Evolutionary conservation across 2,797 vertebrate species (phyloP).

Genomic region (Tenualosa ilisha): DNA sequence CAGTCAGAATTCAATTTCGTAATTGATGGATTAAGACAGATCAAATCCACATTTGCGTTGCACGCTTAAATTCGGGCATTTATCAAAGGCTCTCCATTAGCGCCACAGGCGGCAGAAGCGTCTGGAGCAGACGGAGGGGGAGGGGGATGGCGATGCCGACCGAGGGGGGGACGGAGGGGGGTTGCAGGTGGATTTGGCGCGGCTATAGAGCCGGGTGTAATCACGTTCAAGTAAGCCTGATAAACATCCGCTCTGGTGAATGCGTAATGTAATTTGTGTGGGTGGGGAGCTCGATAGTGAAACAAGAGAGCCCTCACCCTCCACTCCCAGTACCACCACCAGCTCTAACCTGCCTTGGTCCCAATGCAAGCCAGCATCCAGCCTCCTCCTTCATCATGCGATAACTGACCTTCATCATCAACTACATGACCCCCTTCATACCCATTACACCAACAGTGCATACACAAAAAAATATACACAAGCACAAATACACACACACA

Average conservation of each 20-base stretch:
- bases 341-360: not conserved
- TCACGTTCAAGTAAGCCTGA: slow-evolving; percentile 37
- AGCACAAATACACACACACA: not conserved
- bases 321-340: not conserved
- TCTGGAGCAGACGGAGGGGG: not conserved
- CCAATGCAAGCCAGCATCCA: not conserved
- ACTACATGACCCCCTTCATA: not conserved
- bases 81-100: not conserved
- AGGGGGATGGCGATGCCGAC: not conserved
- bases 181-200: slow-evolving; percentile 27
- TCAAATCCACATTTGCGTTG: slow-evolving; percentile 39
- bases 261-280: slow-evolving; percentile 58
- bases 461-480: not conserved
- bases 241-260: slow-evolving; percentile 48
- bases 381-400: not conserved
- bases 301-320: not conserved
- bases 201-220: slow-evolving; percentile 24
- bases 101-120: not conserved
- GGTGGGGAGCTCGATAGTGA: not conserved
- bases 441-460: not conserved
- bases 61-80: slow-evolving; percentile 28
- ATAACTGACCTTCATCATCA: slow-evolving; percentile 47
- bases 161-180: not conserved
- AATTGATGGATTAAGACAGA: slow-evolving; percentile 52
- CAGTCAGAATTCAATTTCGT: slow-evolving; percentile 46